Evolutionary conservation across 2,888 invertebrate genomes (phyloP), one percentile per base, ranked within the genome.

Genomic region (Drosophila melanosoma): DNA sequence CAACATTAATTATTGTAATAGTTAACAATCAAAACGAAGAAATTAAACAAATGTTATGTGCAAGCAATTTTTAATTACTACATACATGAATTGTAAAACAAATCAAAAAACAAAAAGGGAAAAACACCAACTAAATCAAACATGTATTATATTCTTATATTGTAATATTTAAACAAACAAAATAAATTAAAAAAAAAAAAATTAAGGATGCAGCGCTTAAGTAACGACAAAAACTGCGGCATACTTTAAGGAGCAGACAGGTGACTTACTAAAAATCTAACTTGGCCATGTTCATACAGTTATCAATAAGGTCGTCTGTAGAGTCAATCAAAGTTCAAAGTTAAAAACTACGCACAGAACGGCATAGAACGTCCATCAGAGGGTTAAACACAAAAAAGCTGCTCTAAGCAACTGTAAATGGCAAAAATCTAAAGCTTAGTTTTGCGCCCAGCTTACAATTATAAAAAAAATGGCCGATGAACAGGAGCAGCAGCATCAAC

Each of bases 101-200:
- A 54, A 58, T 49, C 45, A 64, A 48, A 29, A 20, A 49, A 54
- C n/a, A 53, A 53, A 53, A 56, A 58, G 40, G 11, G 45, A 56
- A 38, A 58, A 82, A 80, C 60, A 82, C 73, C 77, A 87, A 77
- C 69, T 77, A 82, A 87, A 80, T 74, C 69, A 77, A 74, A 82
- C 65, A 83, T 83, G 83, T 83, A 88, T 83, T 83, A 83, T 87
- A 83, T 75, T 84, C 69, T 83, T 87, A 76, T 83, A 68, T 49
- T 68, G 71, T 86, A 83, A 86, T 76, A 78, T 70, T 60, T 67
- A 75, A 71, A 38, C 38, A 56, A 56, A 52, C 52, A 23, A 62
- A 78, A 75, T 75, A 70, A 75, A 75, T 52, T 17, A 23, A 61
- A 65, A 40, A 56, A 68, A 65, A n/a, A 12, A 8, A 7, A 12